These are phyloP conservation scores for Anguilla marmorata DNA, from an alignment of 2,797 vertebrate genomes.

Conservation along the genomic window DNA sequence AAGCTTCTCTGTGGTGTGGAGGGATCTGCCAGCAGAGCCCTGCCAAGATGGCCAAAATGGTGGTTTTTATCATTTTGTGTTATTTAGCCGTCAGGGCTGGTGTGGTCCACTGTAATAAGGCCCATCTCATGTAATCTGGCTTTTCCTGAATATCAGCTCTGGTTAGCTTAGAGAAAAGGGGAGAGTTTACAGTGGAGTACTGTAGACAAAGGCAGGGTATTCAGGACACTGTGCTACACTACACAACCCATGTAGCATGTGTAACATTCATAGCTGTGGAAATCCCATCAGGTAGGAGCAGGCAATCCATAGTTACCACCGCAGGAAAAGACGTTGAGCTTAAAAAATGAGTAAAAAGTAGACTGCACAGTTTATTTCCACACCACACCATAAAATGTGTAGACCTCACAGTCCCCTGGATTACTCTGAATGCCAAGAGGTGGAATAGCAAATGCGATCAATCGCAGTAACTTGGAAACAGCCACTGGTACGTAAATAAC, in stretches of 20 bases:
- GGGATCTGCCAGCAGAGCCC: background rate
- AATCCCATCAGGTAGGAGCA: background rate
- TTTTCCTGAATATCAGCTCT: background rate
- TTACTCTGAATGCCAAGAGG: constrained; percentile 36
- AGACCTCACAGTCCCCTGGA: constrained; percentile 33
- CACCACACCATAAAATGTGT: background rate
- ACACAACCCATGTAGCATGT: background rate
- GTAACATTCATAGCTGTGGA: background rate
- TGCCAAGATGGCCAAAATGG: background rate
- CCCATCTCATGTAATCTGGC: background rate
- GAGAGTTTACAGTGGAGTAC: background rate
- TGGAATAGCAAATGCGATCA: constrained; percentile 44
- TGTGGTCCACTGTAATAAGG: background rate
- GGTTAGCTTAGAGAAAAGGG: background rate
- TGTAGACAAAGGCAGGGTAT: background rate
- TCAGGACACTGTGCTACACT: background rate
- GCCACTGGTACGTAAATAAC: constrained; percentile 59
- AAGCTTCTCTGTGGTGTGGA: background rate
- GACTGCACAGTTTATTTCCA: background rate
- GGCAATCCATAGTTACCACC: background rate
- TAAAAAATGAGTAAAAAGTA: background rate
- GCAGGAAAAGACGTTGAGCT: background rate
- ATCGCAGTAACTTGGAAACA: constrained; percentile 51
- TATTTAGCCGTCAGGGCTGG: constrained; percentile 3
- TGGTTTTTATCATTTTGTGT: background rate